Conservation (phyloP, 2,113 vertebrate genomes). For the Formicarius rufipectus region DNA sequence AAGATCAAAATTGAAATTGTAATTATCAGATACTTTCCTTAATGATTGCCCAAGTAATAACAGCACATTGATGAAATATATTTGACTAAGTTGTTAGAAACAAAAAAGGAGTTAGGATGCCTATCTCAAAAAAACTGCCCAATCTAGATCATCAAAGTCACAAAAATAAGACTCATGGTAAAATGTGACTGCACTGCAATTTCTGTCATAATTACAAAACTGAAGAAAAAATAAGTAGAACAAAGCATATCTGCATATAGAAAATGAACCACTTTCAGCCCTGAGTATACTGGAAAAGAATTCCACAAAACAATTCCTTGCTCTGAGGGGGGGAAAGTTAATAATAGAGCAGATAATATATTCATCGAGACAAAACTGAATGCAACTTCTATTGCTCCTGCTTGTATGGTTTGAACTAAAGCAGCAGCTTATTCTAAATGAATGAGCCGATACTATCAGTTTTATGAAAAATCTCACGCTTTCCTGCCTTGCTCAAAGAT, state of each 20-base stretch:
- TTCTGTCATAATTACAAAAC: neutral
- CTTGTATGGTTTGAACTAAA: constrained; percentile 10
- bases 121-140: neutral
- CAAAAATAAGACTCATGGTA: neutral
- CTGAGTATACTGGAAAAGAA: neutral
- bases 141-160: neutral
- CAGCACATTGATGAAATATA: neutral
- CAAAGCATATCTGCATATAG: neutral
- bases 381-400: constrained; percentile 16
- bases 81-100: neutral
- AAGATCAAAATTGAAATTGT: neutral
- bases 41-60: neutral
- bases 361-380: constrained; percentile 40
- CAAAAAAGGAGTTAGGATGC: neutral
- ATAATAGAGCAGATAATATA: constrained; percentile 29
- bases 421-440: constrained; percentile 30
- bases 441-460: constrained; percentile 36
- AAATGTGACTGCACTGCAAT: neutral
- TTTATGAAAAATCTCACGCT: constrained; percentile 45
- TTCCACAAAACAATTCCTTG: neutral
- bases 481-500: constrained; percentile 32
- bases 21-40: neutral
- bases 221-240: neutral
- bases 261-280: neutral
- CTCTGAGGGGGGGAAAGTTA: neutral